Percentiles rank a stretch among this genome's conserved stretches.
These are phyloP conservation scores for Drosophila mercatorum DNA, from an alignment of 2,888 invertebrate genomes.

Conservation along the genomic window DNA sequence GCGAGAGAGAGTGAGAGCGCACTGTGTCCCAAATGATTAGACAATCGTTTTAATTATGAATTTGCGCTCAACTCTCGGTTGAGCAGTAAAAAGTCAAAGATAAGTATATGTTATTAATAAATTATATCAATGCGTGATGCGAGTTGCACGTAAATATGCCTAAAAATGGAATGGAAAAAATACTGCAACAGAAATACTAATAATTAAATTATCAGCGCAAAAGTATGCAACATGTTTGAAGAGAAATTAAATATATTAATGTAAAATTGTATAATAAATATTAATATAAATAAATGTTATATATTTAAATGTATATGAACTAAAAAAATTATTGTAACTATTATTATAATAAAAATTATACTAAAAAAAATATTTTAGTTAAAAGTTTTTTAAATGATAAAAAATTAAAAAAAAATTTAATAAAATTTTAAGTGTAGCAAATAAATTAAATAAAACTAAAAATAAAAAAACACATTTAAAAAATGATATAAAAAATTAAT, in stretches of 20 bases:
- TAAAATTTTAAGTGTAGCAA: no score
- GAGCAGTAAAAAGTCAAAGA: conserved; percentile 51
- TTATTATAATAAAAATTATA: no score
- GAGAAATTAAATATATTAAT: background rate
- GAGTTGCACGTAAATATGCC: background rate
- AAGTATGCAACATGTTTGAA: conserved; percentile 9
- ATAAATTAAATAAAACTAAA: background rate
- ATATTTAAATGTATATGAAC: background rate
- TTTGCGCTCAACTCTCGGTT: conserved; percentile 56
- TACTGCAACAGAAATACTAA: background rate
- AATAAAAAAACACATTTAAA: background rate
- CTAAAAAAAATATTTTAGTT: background rate
- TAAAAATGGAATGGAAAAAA: background rate
- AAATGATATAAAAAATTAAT: background rate
- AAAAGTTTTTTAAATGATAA: no score
- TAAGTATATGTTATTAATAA: conserved; percentile 9
- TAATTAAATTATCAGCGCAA: background rate
- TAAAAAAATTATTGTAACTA: background rate
- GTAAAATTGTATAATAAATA: background rate
- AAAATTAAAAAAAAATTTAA: no score
- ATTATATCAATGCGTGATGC: background rate
- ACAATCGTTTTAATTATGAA: conserved; percentile 74
- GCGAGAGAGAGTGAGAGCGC: background rate
- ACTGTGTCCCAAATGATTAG: conserved; percentile 67
- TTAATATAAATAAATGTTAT: background rate